Evolutionary conservation across 1,140 invertebrate genomes (phyloP), one percentile per base, ranked within the genome.

Genomic region (Drosophila littoralis): DNA sequence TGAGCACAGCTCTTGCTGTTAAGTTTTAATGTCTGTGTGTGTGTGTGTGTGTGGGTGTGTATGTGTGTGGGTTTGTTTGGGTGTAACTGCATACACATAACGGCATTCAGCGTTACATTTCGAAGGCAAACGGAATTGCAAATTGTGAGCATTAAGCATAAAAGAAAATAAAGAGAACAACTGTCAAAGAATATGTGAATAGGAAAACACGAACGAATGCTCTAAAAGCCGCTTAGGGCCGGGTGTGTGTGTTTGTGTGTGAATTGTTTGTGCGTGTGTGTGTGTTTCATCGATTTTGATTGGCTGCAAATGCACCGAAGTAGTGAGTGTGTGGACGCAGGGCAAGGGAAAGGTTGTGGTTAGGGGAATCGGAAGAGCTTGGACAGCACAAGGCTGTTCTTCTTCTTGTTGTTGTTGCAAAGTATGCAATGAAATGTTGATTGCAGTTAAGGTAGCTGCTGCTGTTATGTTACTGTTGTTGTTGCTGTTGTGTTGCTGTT

Each of bases 21-120:
- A 12, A 35, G 38, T 22, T 28, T 45, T 15, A 32, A 45, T 59
- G 2, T 38, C n/a, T 46, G 7, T 43, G 15, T 38, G 7, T 66
- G 42, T 2, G 12, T 33, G 51, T 38, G 13, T 55, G 10, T 66
- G 42, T 35, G 4, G 33, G 46, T 13, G 7, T 32, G 40, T 12
- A 1, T 43, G n/a, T 43, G 42, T 51, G 9, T 50, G 10, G 9
- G 13, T 43, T 2, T 43, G 7, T 43, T 52, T 48, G 33, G 36
- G 57, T 8, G n/a, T 45, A 63, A 70, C 63, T 73, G 70, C 55
- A 72, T 64, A 65, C 38, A 74, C 54, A 59, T 75, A 75, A 75
- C 66, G 45, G 72, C 72, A 75, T 69, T 75, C 66, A 69, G 55
- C 54, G 54, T 73, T 35, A 50, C 65, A 69, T 54, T 46, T 40